Percentiles rank a stretch among this genome's conserved stretches.
phyloP scores from a whole-genome alignment of 2,888 invertebrate species.

The Apocheima hispidaria region DNA sequence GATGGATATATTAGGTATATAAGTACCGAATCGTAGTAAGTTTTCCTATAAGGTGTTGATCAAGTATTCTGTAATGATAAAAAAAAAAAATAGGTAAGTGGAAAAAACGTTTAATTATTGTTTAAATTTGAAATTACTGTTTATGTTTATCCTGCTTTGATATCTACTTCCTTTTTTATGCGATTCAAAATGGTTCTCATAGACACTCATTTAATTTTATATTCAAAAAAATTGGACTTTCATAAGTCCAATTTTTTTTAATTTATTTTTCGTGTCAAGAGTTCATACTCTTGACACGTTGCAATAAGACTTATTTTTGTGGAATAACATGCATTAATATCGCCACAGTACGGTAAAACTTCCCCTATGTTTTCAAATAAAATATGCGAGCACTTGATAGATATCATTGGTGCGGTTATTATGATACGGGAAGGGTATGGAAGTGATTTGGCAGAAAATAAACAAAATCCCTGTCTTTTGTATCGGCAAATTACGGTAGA shows the following conservation, averaged over 20 bases:
- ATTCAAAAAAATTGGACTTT: no score
- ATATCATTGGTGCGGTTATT: constrained; percentile 68
- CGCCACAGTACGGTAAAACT: constrained; percentile 31
- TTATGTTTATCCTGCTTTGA: constrained; percentile 28
- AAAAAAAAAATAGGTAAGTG: no score
- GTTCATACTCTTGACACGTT: constrained; percentile 1
- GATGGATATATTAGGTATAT: no score
- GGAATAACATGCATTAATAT: constrained; percentile 12
- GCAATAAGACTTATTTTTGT: constrained; percentile 24
- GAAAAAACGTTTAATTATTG: no score
- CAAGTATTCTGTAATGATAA: no score
- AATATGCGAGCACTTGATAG: constrained; percentile 72
- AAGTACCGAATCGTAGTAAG: no score
- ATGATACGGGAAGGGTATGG: constrained; percentile 57
- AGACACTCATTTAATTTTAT: no score
- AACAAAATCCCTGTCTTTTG: constrained; percentile 78
- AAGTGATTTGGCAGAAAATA: constrained; percentile 82
- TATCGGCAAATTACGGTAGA: constrained; percentile 75
- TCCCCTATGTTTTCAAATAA: constrained; percentile 80
- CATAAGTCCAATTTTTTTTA: no score
- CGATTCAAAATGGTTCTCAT: background rate
- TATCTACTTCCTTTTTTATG: constrained; percentile 8
- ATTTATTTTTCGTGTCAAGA: no score
- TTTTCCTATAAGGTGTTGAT: no score
- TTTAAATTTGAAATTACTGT: constrained; percentile 4